Conservation (phyloP, 2,113 vertebrate genomes). For the Leptobrachium leishanense region DNA sequence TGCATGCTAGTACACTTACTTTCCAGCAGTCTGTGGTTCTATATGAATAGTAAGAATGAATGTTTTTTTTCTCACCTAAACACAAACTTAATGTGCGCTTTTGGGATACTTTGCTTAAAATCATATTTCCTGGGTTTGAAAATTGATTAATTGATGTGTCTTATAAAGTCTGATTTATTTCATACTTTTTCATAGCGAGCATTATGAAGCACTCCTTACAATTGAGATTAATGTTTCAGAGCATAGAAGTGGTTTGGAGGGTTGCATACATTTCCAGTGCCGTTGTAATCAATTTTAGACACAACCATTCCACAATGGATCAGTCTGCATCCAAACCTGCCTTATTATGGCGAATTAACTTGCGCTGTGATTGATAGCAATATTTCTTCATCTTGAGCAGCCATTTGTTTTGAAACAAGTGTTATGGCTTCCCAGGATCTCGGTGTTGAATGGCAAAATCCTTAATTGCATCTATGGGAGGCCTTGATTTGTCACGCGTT, state of each 20-base stretch:
- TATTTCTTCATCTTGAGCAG: constrained; percentile 65
- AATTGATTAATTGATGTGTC: constrained; percentile 73
- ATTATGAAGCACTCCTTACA: constrained; percentile 74
- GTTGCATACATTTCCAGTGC: constrained; percentile 76
- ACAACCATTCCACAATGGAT: constrained; percentile 69
- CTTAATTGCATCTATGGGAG: constrained; percentile 51
- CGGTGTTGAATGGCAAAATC: constrained; percentile 49
- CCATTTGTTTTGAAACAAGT: constrained; percentile 76
- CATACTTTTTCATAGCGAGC: constrained; percentile 72
- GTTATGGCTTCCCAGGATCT: constrained; percentile 60
- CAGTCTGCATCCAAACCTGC: constrained; percentile 70
- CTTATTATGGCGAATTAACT: constrained; percentile 81
- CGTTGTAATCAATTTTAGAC: constrained; percentile 77
- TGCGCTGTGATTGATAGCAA: constrained; percentile 77
- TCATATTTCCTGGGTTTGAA: constrained; percentile 54
- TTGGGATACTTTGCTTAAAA: constrained; percentile 48
- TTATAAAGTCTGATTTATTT: constrained; percentile 80
- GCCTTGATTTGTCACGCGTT: constrained; percentile 46
- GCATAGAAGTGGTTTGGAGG: constrained; percentile 73
- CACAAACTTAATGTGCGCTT: constrained; percentile 34
- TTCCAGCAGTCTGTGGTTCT: not conserved
- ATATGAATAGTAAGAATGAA: not conserved
- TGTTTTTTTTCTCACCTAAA: not conserved
- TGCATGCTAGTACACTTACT: not conserved
- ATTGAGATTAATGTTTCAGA: constrained; percentile 80